Percentiles rank a stretch among this genome's conserved stretches.
These are phyloP conservation scores for Yponomeuta sedellus DNA, from an alignment of 2,888 invertebrate species.

Conservation along the genomic window DNA sequence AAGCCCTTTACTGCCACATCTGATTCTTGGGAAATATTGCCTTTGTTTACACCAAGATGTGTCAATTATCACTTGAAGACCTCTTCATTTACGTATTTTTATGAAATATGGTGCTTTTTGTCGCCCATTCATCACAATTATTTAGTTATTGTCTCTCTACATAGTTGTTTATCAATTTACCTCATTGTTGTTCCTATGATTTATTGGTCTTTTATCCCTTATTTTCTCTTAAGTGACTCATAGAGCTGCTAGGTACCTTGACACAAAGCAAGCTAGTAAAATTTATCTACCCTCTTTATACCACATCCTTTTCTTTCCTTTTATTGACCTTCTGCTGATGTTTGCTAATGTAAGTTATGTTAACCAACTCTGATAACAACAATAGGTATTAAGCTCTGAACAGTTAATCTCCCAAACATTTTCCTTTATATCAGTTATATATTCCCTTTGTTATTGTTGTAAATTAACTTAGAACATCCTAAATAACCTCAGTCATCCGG, in stretches of 20 bases:
- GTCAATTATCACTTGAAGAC: not conserved
- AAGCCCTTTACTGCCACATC: conserved; percentile 44
- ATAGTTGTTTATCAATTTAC: not conserved
- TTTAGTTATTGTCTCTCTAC: not conserved
- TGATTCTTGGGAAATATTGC: conserved; percentile 32
- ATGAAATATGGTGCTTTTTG: not conserved
- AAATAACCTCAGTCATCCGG: too few relatives aligned
- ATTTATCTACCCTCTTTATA: not conserved
- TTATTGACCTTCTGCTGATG: not conserved
- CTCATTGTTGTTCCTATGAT: not conserved
- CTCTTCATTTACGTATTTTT: not conserved
- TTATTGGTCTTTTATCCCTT: not conserved
- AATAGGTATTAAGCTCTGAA: not conserved
- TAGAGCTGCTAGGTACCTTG: not conserved
- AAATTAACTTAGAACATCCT: too few relatives aligned
- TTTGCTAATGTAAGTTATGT: not conserved
- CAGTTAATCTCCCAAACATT: not conserved
- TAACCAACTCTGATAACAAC: not conserved
- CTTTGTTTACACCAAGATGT: conserved; percentile 24
- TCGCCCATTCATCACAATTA: not conserved
- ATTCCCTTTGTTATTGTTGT: not conserved
- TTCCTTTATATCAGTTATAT: not conserved
- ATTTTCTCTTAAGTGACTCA: not conserved
- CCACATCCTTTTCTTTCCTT: not conserved
- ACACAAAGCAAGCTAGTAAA: not conserved